Percentiles rank a stretch among this genome's conserved stretches.
Conservation (phyloP, 2,888 invertebrate species). For the Leucophenga maculata region DNA sequence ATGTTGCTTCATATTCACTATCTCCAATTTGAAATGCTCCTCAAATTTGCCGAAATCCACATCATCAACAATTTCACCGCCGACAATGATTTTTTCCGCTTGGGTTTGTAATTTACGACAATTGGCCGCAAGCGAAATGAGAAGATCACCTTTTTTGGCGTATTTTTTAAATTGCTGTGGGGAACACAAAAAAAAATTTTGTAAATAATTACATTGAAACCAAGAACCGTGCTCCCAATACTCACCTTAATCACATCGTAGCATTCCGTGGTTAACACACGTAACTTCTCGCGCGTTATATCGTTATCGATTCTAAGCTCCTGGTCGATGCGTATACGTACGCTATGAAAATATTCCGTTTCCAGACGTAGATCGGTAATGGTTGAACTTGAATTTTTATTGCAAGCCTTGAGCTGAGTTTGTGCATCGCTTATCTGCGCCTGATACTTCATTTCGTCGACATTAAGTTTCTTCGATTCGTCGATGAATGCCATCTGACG, state of each 20-base stretch:
- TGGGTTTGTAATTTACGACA: conserved; percentile 69
- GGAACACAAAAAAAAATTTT: background rate
- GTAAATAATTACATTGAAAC: background rate
- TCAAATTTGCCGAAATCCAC: conserved; percentile 31
- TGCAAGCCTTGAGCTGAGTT: conserved; percentile 54
- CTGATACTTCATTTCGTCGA: conserved; percentile 47
- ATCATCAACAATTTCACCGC: conserved; percentile 46
- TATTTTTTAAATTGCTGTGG: conserved; percentile 58
- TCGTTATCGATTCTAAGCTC: conserved; percentile 50
- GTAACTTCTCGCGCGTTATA: conserved; percentile 59
- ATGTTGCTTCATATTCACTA: conserved; percentile 53
- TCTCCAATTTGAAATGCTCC: conserved; percentile 47
- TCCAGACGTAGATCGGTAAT: conserved; percentile 61
- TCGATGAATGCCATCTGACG: conserved; percentile 59
- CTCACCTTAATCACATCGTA: conserved; percentile 59
- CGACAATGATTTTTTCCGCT: conserved; percentile 64
- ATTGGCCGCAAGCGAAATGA: conserved; percentile 60
- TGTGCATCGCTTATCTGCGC: conserved; percentile 46
- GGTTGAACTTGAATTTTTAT: too few relatives aligned
- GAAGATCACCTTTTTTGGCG: conserved; percentile 60
- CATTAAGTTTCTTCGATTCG: conserved; percentile 56
- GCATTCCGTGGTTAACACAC: conserved; percentile 58
- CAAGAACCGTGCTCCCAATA: background rate
- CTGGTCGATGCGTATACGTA: conserved; percentile 58
- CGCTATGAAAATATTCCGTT: conserved; percentile 60